These are phyloP conservation scores for Tyria jacobaeae DNA, from an alignment of 2,888 invertebrate genomes.

Conservation along the genomic window DNA sequence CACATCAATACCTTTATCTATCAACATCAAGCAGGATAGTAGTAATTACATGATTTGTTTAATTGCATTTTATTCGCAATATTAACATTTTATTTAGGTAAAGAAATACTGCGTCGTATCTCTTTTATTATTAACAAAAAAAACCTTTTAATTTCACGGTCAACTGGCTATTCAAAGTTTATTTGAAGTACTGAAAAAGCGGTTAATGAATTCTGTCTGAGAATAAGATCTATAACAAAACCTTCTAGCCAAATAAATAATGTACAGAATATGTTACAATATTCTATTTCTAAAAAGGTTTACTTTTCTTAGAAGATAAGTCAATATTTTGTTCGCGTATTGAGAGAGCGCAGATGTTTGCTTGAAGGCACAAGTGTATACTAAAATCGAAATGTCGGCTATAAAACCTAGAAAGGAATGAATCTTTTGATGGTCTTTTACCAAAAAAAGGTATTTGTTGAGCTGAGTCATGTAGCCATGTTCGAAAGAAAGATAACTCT, in stretches of 20 bases:
- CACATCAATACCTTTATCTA: too few species aligned
- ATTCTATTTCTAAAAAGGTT: not conserved
- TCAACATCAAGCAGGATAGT: too few species aligned
- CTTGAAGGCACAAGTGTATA: not conserved
- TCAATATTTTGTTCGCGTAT: slow-evolving; percentile 1
- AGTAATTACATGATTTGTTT: too few species aligned
- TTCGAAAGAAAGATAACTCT: not conserved
- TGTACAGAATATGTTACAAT: not conserved
- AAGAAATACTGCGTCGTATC: too few species aligned
- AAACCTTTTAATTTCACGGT: not conserved
- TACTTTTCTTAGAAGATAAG: slow-evolving; percentile 2
- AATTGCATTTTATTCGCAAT: too few species aligned
- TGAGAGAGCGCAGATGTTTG: not conserved
- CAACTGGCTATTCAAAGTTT: not conserved
- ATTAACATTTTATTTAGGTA: too few species aligned
- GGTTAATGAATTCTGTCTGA: not conserved
- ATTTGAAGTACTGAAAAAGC: not conserved
- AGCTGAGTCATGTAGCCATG: not conserved
- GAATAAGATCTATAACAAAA: slow-evolving; percentile 5
- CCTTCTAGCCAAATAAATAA: slow-evolving; percentile 1
- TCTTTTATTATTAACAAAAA: not conserved
- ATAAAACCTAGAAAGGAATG: not conserved
- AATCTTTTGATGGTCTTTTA: not conserved
- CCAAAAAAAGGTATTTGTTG: not conserved
- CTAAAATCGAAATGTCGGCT: not conserved